Base-by-base conservation (phyloP, 2,797 vertebrate species). In the Erethizon dorsatum region DNA sequence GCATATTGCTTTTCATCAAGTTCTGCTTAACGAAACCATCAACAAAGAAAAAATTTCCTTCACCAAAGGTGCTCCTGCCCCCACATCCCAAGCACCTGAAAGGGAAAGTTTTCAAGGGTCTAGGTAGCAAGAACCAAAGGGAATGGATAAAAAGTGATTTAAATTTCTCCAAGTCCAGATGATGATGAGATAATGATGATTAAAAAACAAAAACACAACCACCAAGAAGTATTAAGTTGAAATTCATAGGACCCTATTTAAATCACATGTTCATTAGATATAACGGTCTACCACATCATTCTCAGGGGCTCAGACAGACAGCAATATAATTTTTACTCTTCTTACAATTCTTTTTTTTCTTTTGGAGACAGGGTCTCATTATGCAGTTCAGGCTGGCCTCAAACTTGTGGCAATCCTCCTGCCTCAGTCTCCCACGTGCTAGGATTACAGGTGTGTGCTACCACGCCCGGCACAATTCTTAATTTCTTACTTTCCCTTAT, bases 31-130 rank as follows among this genome's bases (percentile, higher is more conserved):
- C 10, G 41, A 79, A 83, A 94, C 75, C 33, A 90, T 78, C 61
- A 94, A 94, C 52, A 67, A 84, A 90, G 87, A 90, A 69, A 80
- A 90, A 47, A 26, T 80, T 85, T 97, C n/a, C 20, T 75, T 91
- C 84, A 94, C 31, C 75, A 67, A 96, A 95, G 79, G 63, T 33
- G 28, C 24, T 31, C 17, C 71, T 24, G 15, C 6, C 31, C n/a
- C 61, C 26, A 52, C 33, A 83, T 61, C 63, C 78, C 31, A 87
- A 54, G 57, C 10, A 84, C 17, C 67, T 84, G 24, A 88, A 69
- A 85, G 14, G 75, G 26, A 80, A 82, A 15, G 41, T 91, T 89
- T 93, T 50, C 13, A 77, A 84, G 63, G 67, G 59, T 50, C 69
- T 57, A 31, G 79, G 57, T n/a, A 83, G 67, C 24, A 88, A 65